These are phyloP conservation scores for Rhyacophila evoluta DNA, from an alignment of 2,888 invertebrate genomes.

Conservation along the genomic window DNA sequence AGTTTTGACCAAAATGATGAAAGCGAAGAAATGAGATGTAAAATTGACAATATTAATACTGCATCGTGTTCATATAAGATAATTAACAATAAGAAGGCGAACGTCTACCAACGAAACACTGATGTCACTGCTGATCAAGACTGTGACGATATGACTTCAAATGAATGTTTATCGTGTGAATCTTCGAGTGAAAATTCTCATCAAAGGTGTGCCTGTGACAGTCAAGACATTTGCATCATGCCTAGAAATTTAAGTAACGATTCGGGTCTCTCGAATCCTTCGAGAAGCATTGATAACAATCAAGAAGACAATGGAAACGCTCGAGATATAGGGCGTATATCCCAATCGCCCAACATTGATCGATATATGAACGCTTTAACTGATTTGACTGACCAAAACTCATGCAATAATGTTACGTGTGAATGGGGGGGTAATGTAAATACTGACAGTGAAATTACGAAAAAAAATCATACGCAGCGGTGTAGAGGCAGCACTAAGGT, in stretches of 20 bases:
- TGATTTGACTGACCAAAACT: slow-evolving; percentile 35
- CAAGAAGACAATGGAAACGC: slow-evolving; percentile 38
- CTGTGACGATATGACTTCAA: not conserved
- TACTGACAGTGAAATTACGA: not conserved
- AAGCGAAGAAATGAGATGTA: not conserved
- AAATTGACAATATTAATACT: slow-evolving; percentile 8
- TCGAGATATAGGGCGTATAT: not conserved
- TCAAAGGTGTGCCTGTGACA: not conserved
- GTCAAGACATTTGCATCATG: not conserved
- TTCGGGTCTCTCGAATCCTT: slow-evolving; percentile 33
- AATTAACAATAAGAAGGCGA: not conserved
- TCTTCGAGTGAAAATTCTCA: not conserved
- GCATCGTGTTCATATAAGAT: not conserved
- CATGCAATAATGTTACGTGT: not conserved
- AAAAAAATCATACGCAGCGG: not conserved
- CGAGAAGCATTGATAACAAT: not conserved
- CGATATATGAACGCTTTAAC: slow-evolving; percentile 51
- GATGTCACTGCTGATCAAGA: not conserved
- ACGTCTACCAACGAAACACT: not conserved
- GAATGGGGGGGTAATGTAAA: slow-evolving; percentile 9
- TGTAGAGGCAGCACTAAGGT: not conserved
- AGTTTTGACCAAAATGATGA: not conserved
- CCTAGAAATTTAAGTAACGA: slow-evolving; percentile 19
- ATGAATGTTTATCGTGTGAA: not conserved
- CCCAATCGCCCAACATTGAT: slow-evolving; percentile 49